Percentiles rank a stretch among this genome's conserved stretches.
Evolutionary conservation across 2,888 invertebrate species (phyloP).

Genomic region (Limnephilus rhombicus): DNA sequence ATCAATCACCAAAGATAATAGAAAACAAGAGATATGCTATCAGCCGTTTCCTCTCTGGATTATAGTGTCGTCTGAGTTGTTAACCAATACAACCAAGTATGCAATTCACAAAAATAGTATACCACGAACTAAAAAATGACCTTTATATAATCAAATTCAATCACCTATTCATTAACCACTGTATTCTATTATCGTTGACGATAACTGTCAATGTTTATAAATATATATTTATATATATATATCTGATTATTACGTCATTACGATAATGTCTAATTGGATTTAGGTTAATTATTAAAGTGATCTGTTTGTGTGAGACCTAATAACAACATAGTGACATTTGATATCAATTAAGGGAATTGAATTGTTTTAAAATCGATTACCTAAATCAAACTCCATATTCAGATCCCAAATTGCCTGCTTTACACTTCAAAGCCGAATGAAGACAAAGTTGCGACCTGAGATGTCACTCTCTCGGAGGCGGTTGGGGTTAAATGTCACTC

Average conservation of each 20-base stretch:
- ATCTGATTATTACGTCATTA: background rate
- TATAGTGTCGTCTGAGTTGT: too few species aligned
- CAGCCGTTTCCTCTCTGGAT: too few species aligned
- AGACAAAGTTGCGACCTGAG: constrained; percentile 55
- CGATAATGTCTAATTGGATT: background rate
- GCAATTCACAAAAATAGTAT: too few species aligned
- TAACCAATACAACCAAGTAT: too few species aligned
- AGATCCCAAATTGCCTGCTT: constrained; percentile 36
- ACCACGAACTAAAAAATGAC: too few species aligned
- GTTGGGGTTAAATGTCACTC: constrained; percentile 48
- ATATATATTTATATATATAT: too few species aligned
- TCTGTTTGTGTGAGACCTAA: background rate
- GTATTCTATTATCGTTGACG: too few species aligned
- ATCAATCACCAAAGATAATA: too few species aligned
- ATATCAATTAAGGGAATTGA: constrained; percentile 31
- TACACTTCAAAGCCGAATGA: constrained; percentile 42
- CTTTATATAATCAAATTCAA: too few species aligned
- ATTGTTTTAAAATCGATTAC: constrained; percentile 51
- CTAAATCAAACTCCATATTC: constrained; percentile 42
- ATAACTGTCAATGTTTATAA: too few species aligned
- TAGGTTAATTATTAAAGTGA: background rate
- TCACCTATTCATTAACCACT: too few species aligned
- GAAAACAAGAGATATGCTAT: too few species aligned
- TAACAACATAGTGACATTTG: background rate
- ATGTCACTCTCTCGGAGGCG: constrained; percentile 53